Conservation (phyloP, 2,888 invertebrate species). For the Diplolepis rosae region DNA sequence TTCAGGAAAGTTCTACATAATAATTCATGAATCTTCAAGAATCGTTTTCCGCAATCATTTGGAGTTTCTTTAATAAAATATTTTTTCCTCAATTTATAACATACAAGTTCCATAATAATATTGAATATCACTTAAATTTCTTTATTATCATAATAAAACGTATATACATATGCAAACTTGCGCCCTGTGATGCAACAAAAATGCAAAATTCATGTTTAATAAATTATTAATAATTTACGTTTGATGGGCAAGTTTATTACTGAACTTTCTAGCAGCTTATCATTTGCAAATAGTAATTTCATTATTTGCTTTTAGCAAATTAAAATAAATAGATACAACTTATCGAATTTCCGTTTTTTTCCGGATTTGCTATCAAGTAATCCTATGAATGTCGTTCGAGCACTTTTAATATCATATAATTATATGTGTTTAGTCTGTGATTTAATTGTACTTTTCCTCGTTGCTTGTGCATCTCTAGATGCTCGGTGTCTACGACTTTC, state of each 20-base stretch:
- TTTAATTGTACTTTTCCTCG: not conserved
- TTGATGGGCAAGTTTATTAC: slow-evolving; percentile 5
- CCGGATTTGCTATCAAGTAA: not conserved
- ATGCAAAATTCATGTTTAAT: not conserved
- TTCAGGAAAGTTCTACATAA: no score
- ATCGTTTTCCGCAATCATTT: no score
- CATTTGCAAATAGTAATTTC: not conserved
- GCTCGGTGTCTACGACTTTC: slow-evolving; percentile 5
- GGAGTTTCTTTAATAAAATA: no score
- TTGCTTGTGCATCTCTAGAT: slow-evolving; percentile 6
- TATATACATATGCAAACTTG: not conserved
- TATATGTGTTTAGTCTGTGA: not conserved
- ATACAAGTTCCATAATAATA: not conserved
- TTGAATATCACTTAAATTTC: not conserved
- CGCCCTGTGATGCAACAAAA: not conserved
- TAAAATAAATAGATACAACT: not conserved
- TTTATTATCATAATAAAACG: not conserved
- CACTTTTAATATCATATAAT: not conserved
- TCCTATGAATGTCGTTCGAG: not conserved
- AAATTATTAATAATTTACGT: not conserved
- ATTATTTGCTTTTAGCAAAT: not conserved
- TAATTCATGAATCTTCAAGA: no score
- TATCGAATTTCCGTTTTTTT: not conserved
- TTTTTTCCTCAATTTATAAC: no score
- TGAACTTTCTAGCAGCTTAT: slow-evolving; percentile 13